Conservation (phyloP, 2,113 vertebrate species). For the Prunella himalayana region DNA sequence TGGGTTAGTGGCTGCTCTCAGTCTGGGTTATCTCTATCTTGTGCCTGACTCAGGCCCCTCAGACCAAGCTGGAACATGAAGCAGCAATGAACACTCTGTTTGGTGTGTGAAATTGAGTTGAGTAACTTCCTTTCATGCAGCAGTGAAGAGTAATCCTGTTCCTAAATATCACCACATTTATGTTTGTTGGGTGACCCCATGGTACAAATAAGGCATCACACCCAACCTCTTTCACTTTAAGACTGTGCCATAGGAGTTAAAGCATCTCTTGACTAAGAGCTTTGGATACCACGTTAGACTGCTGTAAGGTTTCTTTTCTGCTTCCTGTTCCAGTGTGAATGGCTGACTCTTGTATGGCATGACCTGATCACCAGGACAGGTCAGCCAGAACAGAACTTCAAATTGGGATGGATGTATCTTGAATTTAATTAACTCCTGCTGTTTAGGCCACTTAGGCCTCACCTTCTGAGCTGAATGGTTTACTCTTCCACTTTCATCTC, state of each 20-base stretch:
- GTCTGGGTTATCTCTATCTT: neutral
- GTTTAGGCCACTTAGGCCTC: constrained; percentile 14
- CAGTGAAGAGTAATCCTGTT: neutral
- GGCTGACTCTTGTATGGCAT: neutral
- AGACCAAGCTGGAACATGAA: neutral
- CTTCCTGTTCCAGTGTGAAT: neutral
- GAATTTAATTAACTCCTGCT: constrained; percentile 55
- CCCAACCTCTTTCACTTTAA: neutral
- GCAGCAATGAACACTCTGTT: neutral
- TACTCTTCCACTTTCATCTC: constrained; percentile 49
- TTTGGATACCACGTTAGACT: neutral
- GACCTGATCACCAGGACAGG: constrained; percentile 46
- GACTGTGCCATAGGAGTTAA: neutral
- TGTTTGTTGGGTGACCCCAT: neutral
- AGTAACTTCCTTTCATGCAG: neutral
- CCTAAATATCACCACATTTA: neutral
- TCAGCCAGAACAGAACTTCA: constrained; percentile 49
- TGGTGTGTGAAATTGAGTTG: neutral
- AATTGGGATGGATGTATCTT: constrained; percentile 36
- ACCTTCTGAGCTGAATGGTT: constrained; percentile 13
- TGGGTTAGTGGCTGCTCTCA: neutral
- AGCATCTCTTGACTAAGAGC: neutral
- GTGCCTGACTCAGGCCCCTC: neutral
- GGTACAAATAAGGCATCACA: neutral
- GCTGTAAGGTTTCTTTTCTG: constrained; percentile 10